phyloP scores from a whole-genome alignment of 2,113 vertebrate species.

The Rhineura floridana region DNA sequence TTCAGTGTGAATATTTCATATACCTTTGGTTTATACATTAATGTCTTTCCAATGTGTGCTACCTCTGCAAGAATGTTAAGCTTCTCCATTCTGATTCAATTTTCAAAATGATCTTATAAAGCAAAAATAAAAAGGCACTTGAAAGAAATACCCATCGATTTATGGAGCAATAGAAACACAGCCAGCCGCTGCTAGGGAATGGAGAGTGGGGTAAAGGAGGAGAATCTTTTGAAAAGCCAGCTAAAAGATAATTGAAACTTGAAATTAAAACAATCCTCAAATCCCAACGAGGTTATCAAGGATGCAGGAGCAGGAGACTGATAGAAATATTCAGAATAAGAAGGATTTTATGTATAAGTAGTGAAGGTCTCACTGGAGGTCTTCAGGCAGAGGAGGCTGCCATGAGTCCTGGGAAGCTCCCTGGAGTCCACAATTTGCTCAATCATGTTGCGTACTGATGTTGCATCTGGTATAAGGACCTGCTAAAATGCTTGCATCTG shows the following conservation, averaged over 20 bases:
- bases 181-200: background rate
- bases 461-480: background rate
- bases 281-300: background rate
- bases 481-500: background rate
- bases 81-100: slow-evolving; percentile 42
- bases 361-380: background rate
- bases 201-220: background rate
- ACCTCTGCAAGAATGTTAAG: slow-evolving; percentile 34
- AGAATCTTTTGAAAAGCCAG: background rate
- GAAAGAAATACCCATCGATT: slow-evolving; percentile 15
- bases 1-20: slow-evolving; percentile 4
- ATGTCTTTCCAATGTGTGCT: slow-evolving; percentile 23
- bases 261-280: background rate
- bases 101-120: slow-evolving; percentile 49
- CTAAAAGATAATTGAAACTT: slow-evolving; percentile 31
- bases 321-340: background rate
- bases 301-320: background rate
- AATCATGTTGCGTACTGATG: background rate
- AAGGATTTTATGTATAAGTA: background rate
- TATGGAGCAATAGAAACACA: slow-evolving; percentile 35
- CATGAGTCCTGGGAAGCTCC: no score
- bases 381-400: no score
- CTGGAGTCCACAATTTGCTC: no score
- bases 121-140: slow-evolving; percentile 21
- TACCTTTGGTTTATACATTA: slow-evolving; percentile 4